Evolutionary conservation across 1,140 invertebrate species (phyloP), one percentile per base, ranked within the genome.

Genomic region (Caenorhabditis latens): DNA sequence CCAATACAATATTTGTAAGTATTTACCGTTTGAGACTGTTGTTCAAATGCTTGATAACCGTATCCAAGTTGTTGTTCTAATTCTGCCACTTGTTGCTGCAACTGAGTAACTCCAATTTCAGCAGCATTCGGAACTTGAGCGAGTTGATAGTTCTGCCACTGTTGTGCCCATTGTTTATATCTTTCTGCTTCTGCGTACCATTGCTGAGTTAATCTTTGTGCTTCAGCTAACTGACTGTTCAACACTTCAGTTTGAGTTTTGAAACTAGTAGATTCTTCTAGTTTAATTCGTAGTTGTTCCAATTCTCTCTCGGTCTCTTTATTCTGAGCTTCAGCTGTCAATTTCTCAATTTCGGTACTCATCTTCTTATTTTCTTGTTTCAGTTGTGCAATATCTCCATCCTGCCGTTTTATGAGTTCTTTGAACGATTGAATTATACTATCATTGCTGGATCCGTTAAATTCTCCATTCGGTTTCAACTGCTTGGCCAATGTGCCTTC

Each of bases 361-460:
- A 97, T 93, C 90, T 96, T 95, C 13, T 95, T 95, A 79, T 96
- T 95, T 14, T 95, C 94, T 13, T 95, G 93, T 90, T 94, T 93
- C 50, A 96, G 93, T 92, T 97, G 95, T 61, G 95, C 94, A 3
- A 96, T 92, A 90, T 95, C 94, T 57, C 93, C 91, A 94, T 96
- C 93, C 93, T 97, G 96, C 91, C 97, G 95, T 79, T 96, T 94
- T 86, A 97, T 98, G 40, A 98, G 93, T 89, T 95, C 95, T 82
- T 98, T 98, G 93, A 97, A 98, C 46, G 94, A 93, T 57, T 91
- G 89, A 9, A 94, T 93, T 48, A 94, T 93, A 63, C 90, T 92
- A 43, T 94, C 94, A 89, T 93, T 93, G 24, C 92, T 89, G 57
- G 53, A 67, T 90, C 91, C 86, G 16, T 71, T 58, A 16, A 84